A percentile compares a stretch with the other conserved stretches of the same genome.
Conservation (phyloP, 1,140 invertebrate genomes). For the Drosophila funebris region DNA sequence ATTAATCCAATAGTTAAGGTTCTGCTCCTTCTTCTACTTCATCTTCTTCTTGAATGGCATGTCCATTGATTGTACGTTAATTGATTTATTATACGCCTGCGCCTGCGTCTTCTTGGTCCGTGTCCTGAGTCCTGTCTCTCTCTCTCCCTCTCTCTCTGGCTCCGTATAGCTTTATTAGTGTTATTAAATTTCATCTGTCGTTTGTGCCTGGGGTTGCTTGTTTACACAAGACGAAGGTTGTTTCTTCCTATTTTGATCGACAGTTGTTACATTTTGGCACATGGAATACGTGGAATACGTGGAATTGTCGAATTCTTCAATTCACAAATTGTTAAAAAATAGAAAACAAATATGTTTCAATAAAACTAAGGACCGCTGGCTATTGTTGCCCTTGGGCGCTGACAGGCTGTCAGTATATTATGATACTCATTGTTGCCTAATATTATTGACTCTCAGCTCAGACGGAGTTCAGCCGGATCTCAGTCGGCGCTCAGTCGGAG, state of each 20-base stretch:
- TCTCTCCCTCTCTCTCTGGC: not conserved
- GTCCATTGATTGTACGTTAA: constrained; percentile 55
- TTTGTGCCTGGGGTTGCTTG: constrained; percentile 37
- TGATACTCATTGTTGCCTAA: constrained; percentile 22
- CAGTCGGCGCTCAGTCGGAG: not conserved
- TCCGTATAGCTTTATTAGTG: constrained; percentile 67
- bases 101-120: constrained; percentile 39
- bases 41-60: constrained; percentile 5
- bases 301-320: constrained; percentile 31
- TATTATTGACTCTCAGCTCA: constrained; percentile 32
- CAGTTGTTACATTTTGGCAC: constrained; percentile 54
- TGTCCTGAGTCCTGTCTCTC: not conserved
- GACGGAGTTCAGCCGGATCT: not conserved
- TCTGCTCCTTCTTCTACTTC: not conserved
- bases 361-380: not conserved
- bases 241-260: constrained; percentile 4
- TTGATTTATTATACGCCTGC: constrained; percentile 79
- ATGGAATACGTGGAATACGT: constrained; percentile 58
- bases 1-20: constrained; percentile 51
- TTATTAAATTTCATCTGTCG: constrained; percentile 73
- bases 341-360: constrained; percentile 27
- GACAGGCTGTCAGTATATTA: constrained; percentile 23
- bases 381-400: constrained; percentile 6
- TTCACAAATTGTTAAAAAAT: constrained; percentile 16
- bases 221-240: constrained; percentile 19